Evolutionary conservation across 2,113 vertebrate genomes (phyloP).

Genomic region (Nanorana parkeri): DNA sequence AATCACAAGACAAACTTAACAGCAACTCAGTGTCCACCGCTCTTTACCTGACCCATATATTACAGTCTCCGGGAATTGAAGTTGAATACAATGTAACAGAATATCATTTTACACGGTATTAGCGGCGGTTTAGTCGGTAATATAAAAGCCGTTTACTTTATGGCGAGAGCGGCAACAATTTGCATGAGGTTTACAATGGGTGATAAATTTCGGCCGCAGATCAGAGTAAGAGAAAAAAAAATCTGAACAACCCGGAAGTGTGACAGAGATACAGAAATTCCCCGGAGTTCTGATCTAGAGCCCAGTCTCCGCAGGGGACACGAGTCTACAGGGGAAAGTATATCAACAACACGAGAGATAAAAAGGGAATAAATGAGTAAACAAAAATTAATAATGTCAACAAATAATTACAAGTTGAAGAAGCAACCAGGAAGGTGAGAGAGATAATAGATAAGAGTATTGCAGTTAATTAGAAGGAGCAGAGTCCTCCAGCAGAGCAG

Average conservation of each 20-base stretch:
- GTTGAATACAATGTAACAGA: neutral
- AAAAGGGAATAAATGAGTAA: too few relatives aligned
- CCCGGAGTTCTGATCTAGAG: neutral
- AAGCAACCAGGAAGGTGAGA: too few relatives aligned
- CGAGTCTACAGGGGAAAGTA: neutral
- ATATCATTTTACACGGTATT: neutral
- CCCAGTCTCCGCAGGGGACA: neutral
- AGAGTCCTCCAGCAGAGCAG: too few relatives aligned
- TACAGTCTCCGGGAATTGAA: neutral
- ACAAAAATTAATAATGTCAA: too few relatives aligned
- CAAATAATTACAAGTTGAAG: too few relatives aligned
- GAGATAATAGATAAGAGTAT: too few relatives aligned
- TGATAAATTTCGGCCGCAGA: neutral
- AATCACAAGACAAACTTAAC: too few relatives aligned
- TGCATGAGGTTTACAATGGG: conserved; percentile 1
- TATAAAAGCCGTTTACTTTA: neutral
- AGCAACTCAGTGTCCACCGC: too few relatives aligned
- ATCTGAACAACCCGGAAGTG: neutral
- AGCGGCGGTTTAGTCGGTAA: conserved; percentile 5
- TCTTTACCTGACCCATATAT: neutral
- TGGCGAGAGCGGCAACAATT: neutral
- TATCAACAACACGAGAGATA: neutral
- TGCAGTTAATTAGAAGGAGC: too few relatives aligned
- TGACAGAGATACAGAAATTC: conserved; percentile 7
- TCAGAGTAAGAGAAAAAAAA: neutral